Evolutionary conservation across 2,888 invertebrate species (phyloP), one percentile per base, ranked within the genome.

Genomic region (Tipula unca): DNA sequence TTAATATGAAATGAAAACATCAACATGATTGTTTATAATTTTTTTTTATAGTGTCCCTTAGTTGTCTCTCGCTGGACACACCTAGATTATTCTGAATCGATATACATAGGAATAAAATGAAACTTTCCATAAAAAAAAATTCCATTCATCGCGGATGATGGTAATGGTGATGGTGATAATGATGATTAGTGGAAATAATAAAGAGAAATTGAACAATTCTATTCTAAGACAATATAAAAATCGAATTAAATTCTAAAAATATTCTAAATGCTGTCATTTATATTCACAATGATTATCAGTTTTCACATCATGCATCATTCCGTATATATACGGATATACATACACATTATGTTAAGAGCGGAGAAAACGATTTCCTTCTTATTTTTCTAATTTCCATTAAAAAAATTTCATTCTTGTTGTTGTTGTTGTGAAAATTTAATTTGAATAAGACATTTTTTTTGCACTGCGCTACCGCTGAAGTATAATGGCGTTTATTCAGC

Each of bases 171-270:
- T 25, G 69, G 10, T 69, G 20, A 48, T 48, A 48, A 48, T 69
- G 69, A 69, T 69, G 69, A 69, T 69, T 69, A 25, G 69, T 69
- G 8, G 25, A 25, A 25, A 69, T 2, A 25, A 25, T 14, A 25
- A 69, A 69, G 25, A 25, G 69, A 69, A 69, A 69, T 69, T 69
- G 69, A 69, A 69, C 69, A 69, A 69, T 69, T 69, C 25, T 8
- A 25, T 69, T 69, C 10, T 3, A 69, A 69, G 25, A 25, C 69
- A 69, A 69, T 25, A 69, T 69, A 69, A 69, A 69, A 69, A 69
- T 69, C 69, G 69, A 69, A 69, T 69, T 69, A 69, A 69, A 69
- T 69, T 69, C 69, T 69, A 69, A 69, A 69, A 25, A 69, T 69
- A 69, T 69, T 69, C 69, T 3, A 69, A 69, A 69, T 69, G 69